Conservation (phyloP, 2,113 vertebrate species). For the Condylura cristata region DNA sequence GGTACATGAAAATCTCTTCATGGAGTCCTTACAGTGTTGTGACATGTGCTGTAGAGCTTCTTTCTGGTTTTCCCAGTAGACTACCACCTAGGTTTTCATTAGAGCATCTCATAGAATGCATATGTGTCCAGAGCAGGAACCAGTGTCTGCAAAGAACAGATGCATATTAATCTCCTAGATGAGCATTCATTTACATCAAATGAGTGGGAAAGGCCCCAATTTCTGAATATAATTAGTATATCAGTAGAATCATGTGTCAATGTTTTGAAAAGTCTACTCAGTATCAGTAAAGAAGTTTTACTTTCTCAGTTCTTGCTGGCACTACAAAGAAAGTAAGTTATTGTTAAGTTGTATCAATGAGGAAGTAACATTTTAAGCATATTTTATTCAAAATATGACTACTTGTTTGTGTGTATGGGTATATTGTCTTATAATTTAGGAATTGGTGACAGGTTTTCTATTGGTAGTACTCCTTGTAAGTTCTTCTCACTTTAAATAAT, state of each 20-base stretch:
- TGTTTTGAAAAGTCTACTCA: neutral
- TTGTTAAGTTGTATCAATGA: neutral
- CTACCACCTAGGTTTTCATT: neutral
- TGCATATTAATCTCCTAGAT: neutral
- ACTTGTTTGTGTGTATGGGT: neutral
- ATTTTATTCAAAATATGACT: neutral
- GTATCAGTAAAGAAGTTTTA: neutral
- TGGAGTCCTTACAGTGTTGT: neutral
- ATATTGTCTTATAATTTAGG: neutral
- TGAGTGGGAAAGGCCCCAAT: neutral
- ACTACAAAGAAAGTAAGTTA: neutral
- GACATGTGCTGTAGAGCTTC: neutral
- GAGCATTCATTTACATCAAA: constrained; percentile 18
- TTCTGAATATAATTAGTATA: neutral
- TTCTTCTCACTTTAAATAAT: neutral
- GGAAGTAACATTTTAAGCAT: neutral
- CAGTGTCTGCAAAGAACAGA: neutral
- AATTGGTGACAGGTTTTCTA: neutral
- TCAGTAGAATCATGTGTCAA: neutral
- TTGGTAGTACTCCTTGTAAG: neutral
- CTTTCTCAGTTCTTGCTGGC: neutral
- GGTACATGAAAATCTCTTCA: neutral
- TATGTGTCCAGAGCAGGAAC: neutral
- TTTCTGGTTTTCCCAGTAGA: neutral
- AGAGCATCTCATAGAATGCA: neutral